Conservation (phyloP, 2,888 invertebrate species). For the Drosophila neonasuta region DNA sequence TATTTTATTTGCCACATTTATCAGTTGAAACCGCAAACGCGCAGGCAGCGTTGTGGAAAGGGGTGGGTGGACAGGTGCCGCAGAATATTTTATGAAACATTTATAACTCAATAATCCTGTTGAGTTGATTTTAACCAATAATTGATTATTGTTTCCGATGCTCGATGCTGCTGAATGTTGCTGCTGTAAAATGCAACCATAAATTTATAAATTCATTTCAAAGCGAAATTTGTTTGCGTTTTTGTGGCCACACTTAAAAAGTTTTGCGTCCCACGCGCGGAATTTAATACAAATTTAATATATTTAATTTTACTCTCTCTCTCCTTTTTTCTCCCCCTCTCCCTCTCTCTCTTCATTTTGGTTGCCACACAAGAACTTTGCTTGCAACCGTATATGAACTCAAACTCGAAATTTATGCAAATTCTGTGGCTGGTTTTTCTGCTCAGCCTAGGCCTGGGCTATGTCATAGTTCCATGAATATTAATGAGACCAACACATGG, state of each 20-base stretch:
- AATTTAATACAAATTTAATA: constrained; percentile 41
- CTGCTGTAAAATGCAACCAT: constrained; percentile 44
- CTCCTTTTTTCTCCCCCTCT: too few species aligned
- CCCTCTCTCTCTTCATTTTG: not conserved
- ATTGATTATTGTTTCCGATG: constrained; percentile 71
- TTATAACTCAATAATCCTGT: constrained; percentile 75
- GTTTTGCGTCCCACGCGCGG: constrained; percentile 26
- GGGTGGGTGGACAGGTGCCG: constrained; percentile 58
- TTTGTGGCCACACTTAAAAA: constrained; percentile 50
- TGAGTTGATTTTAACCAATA: constrained; percentile 75
- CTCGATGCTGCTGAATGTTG: constrained; percentile 11
- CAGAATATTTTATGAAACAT: constrained; percentile 74
- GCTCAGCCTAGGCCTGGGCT: constrained; percentile 36
- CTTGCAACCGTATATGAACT: constrained; percentile 28
- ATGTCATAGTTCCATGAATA: constrained; percentile 64
- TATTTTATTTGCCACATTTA: constrained; percentile 69
- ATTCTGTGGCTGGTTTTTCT: constrained; percentile 58
- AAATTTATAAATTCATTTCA: constrained; percentile 64
- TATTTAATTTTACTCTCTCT: constrained; percentile 16
- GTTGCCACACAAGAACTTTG: constrained; percentile 7
- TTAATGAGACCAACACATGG: constrained; percentile 72
- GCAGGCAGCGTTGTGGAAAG: not conserved
- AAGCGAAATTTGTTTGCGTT: constrained; percentile 41
- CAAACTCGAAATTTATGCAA: constrained; percentile 61
- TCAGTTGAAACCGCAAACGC: constrained; percentile 65